phyloP scores from a whole-genome alignment of 1,140 invertebrate species.

The Sycobia sp. region DNA sequence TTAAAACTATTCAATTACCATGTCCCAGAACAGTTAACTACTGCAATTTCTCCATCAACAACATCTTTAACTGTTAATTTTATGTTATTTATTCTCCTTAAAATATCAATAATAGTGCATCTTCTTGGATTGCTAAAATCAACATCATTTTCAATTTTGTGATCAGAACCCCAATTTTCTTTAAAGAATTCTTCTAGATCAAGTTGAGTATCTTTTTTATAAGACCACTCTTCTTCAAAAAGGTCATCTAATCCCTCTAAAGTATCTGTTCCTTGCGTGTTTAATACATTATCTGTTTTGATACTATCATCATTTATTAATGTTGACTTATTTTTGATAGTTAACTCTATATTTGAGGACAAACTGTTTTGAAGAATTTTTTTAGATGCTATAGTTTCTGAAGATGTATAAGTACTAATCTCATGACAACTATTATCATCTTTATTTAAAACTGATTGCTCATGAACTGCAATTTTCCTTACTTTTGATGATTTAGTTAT shows the following conservation, averaged over 20 bases:
- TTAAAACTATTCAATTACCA: slow-evolving; percentile 50
- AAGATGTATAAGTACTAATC: background rate
- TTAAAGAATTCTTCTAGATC: slow-evolving; percentile 48
- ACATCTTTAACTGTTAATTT: slow-evolving; percentile 55
- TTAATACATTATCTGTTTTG: slow-evolving; percentile 17
- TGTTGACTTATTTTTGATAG: slow-evolving; percentile 11
- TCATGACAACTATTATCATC: background rate
- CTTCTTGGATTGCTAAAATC: slow-evolving; percentile 58
- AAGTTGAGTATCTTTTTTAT: slow-evolving; percentile 22
- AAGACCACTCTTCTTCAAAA: slow-evolving; percentile 35
- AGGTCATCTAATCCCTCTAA: slow-evolving; percentile 31
- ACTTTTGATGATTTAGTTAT: slow-evolving; percentile 5
- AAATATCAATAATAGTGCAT: slow-evolving; percentile 56
- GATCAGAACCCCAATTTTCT: slow-evolving; percentile 44
- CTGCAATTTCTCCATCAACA: slow-evolving; percentile 40
- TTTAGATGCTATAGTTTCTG: background rate
- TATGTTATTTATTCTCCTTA: slow-evolving; percentile 35
- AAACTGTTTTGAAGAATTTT: slow-evolving; percentile 2
- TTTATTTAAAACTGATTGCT: slow-evolving; percentile 3
- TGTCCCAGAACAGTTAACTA: slow-evolving; percentile 55
- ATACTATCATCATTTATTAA: background rate
- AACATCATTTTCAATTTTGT: slow-evolving; percentile 41
- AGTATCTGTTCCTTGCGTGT: slow-evolving; percentile 16
- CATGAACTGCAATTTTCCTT: slow-evolving; percentile 19
- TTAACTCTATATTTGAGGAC: slow-evolving; percentile 18